These are phyloP conservation scores for Tethya wilhelma DNA, from an alignment of 37 sponge, comb jelly and placozoan species.

Conservation along the genomic window DNA sequence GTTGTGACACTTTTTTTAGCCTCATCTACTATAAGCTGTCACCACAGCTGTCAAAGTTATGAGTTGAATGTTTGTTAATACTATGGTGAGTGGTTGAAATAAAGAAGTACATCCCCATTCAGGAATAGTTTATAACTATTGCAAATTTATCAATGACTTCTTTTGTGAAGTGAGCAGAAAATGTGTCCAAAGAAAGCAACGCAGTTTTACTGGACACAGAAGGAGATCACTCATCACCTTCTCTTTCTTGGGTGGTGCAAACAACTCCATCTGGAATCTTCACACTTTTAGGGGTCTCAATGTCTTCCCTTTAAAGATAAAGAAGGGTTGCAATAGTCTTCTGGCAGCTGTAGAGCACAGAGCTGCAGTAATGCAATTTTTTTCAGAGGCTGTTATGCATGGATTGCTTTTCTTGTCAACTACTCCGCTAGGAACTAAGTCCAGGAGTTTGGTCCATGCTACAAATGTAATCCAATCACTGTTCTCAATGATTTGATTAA, in stretches of 20 bases:
- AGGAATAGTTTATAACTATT: conserved; percentile 6
- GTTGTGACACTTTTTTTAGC: too few relatives aligned
- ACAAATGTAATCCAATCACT: neutral
- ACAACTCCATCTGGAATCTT: neutral
- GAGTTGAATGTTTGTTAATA: conserved; percentile 18
- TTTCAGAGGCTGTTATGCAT: conserved; percentile 1
- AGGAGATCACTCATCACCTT: neutral
- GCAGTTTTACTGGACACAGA: neutral
- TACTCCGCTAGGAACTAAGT: neutral
- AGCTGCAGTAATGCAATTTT: neutral
- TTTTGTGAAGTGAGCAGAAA: neutral
- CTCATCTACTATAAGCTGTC: too few relatives aligned
- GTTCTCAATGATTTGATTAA: neutral
- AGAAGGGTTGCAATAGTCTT: conserved; percentile 14
- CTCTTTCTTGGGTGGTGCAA: neutral
- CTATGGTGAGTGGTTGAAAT: conserved; percentile 27
- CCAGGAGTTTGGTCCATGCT: conserved; percentile 29
- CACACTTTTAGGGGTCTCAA: neutral
- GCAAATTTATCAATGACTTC: neutral
- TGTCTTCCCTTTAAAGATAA: conserved; percentile 34
- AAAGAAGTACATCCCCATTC: conserved; percentile 24
- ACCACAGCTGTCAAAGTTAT: too few relatives aligned
- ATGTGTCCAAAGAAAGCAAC: conserved; percentile 3
- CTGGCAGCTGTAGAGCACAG: conserved; percentile 20
- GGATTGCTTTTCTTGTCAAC: neutral